Evolutionary conservation across 1,140 invertebrate genomes (phyloP), one percentile per base, ranked within the genome.

Genomic region (Zaprionus ornatus): DNA sequence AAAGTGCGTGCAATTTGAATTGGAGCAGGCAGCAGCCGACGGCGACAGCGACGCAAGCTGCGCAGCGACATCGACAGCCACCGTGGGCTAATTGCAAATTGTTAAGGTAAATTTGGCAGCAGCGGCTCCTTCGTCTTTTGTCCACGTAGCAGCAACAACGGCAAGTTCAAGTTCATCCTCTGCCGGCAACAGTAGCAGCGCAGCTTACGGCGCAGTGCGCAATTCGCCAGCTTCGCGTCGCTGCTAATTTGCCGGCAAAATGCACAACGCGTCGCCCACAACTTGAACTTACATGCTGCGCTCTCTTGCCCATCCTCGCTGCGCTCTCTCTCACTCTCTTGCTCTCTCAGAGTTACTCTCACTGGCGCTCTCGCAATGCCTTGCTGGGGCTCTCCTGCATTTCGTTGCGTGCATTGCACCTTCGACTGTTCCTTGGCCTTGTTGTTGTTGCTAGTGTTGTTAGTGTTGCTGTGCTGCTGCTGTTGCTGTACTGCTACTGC

Each of bases 391-490:
- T 79, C 65, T 79, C 63, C 50, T 63, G 55, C 63, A 63, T 77
- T 72, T 71, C 54, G 76, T 83, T 80, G 59, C 74, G 84, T 90
- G 56, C 84, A 90, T 90, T 88, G 84, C 84, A 88, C 84, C 84
- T 84, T 88, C 74, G 80, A 69, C 64, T 71, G 68, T 83, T 80
- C 59, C 77, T 69, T 61, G 23, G 52, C 25, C 32, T 29, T 52
- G 29, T 32, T 55, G 57, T 27, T 27, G 21, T 35, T 56, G 27
- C 9, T 17, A 19, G 23, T 56, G 54, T 56, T 57, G 17, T 12
- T 13, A 13, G 25, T 32, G 54, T 56, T 35, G 56, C 56, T 10
- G 17, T 10, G 17, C 32, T 35, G 37, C 21, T n/a, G 17, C 21
- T 59, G 19, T 32, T 45, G 15, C 29, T 32, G 21, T 19, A 1